Evolutionary conservation across 2,888 invertebrate genomes (phyloP), one percentile per base, ranked within the genome.

Genomic region (Heliconius ethilla): DNA sequence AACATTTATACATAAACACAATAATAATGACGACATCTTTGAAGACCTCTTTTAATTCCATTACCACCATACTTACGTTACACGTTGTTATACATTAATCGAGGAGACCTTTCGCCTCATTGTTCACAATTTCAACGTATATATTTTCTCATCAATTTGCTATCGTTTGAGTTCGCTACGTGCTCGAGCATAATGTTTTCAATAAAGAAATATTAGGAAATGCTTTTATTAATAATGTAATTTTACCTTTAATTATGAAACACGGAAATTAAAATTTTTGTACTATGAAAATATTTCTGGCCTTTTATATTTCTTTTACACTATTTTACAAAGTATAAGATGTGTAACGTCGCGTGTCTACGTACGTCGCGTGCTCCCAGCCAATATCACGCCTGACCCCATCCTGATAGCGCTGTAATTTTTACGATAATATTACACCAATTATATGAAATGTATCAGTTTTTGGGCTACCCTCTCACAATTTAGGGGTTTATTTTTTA

Each of bases 351-450:
- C 70, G 81, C 82, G 80, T 80, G 82, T 76, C 73, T 78, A 75
- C 78, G 80, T 72, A 76, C 73, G 82, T 83, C 77, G 82, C 85
- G 89, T 88, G 86, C 83, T 82, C 82, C 83, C 76, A 81, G 80
- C 83, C 86, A 88, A 89, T 90, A 90, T 89, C 87, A 87, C 89
- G 86, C 88, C 87, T 83, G 83, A 87, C 87, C 89, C 88, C 86
- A 87, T 89, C 87, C 89, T 59, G 75, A 80, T 77, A 79, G 88
- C 85, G 80, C 86, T 86, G 85, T 88, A 86, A 86, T 89, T 88
- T 90, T 89, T 88, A 89, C 87, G 88, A 89, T 88, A 87, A 87
- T 88, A 88, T 88, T 86, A 89, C 87, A 86, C 84, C 87, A 89
- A 90, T 90, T 89, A 89, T 86, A 85, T 86, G 75, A 76, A 78